These are phyloP conservation scores for Dromaius novaehollandiae DNA, from an alignment of 2,113 vertebrate species.

Conservation along the genomic window DNA sequence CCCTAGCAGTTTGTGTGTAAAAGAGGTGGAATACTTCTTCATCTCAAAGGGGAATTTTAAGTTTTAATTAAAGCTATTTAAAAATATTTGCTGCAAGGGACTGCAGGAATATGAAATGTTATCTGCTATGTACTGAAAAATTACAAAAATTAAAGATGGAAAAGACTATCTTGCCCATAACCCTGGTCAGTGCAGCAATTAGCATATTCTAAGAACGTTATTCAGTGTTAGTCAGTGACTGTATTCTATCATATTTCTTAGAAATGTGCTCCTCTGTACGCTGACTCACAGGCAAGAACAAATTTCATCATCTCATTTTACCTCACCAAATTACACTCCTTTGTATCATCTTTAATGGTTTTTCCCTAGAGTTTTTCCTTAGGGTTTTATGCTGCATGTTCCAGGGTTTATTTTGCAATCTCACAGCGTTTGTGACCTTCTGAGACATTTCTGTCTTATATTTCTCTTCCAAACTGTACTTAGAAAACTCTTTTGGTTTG, in stretches of 20 bases:
- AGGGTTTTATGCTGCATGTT: not conserved
- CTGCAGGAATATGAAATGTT: not conserved
- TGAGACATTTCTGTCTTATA: not conserved
- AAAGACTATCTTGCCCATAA: not conserved
- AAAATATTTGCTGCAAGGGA: not conserved
- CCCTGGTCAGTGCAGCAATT: not conserved
- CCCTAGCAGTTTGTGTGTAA: not conserved
- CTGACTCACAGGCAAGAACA: slow-evolving; percentile 28
- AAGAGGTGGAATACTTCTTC: not conserved
- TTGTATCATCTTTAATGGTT: not conserved
- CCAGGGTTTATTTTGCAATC: not conserved
- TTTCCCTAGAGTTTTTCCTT: not conserved
- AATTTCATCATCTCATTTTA: slow-evolving; percentile 37
- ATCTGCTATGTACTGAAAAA: not conserved
- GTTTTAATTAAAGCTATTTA: not conserved
- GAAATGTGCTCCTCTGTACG: not conserved
- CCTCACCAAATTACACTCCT: not conserved
- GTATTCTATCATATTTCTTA: not conserved
- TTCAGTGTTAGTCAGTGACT: not conserved
- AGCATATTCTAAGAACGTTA: not conserved
- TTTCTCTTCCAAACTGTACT: not conserved
- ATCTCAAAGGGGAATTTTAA: not conserved
- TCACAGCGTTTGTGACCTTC: not conserved
- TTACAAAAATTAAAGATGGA: not conserved
- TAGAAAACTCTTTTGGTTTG: not conserved